Evolutionary conservation across 1,140 invertebrate species (phyloP).

Genomic region (Cydia splendana): DNA sequence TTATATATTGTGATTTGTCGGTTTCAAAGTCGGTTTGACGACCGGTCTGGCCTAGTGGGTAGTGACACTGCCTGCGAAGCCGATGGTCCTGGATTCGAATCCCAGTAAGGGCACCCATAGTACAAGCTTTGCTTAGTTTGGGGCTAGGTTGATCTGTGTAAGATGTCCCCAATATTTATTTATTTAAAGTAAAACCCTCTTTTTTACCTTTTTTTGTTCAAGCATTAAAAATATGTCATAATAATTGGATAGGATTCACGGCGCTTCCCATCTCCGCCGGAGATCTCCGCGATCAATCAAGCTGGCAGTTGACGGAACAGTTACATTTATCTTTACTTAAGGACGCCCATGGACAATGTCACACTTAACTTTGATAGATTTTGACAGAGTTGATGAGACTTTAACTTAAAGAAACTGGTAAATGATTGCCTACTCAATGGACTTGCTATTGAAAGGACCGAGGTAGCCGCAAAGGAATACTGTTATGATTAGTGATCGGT

Average conservation of each 20-base stretch:
- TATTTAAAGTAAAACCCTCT: neutral
- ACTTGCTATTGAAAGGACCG: neutral
- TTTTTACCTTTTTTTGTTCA: neutral
- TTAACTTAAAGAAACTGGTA: conserved; percentile 17
- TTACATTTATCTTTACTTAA: conserved; percentile 64
- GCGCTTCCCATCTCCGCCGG: conserved; percentile 41
- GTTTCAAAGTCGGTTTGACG: too few relatives aligned
- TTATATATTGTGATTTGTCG: too few relatives aligned
- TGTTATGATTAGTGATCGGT: too few relatives aligned
- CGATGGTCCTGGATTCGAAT: too few relatives aligned
- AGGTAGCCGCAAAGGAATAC: neutral
- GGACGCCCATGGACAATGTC: conserved; percentile 26
- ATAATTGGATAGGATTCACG: conserved; percentile 45
- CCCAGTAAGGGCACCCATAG: too few relatives aligned
- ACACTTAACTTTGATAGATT: conserved; percentile 32
- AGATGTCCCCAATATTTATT: too few relatives aligned
- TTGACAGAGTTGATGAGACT: conserved; percentile 30
- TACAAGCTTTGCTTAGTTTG: too few relatives aligned
- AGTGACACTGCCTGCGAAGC: too few relatives aligned
- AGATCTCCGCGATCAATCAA: conserved; percentile 61
- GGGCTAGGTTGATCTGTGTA: too few relatives aligned
- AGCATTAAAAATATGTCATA: conserved; percentile 36
- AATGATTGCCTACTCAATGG: conserved; percentile 1
- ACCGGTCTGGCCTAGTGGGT: too few relatives aligned
- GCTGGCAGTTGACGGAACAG: conserved; percentile 60